Base-by-base conservation (phyloP, 1,140 invertebrate species). In the Mercenaria mercenaria region DNA sequence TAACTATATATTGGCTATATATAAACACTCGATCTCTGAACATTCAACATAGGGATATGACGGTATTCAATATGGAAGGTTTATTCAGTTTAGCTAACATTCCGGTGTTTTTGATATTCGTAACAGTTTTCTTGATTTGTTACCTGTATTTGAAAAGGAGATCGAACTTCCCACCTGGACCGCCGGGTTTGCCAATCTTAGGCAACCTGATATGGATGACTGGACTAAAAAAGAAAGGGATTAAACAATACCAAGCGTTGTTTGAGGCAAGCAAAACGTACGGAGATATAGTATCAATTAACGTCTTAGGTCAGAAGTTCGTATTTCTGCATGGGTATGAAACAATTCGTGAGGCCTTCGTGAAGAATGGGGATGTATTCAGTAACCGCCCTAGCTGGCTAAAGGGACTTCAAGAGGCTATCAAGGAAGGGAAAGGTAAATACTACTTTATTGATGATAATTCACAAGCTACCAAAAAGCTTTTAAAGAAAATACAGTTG, bases 361-460 rank as follows among this genome's bases (percentile, higher is more conserved):
- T 82, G 29, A 64, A 64, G 29, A 26, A 64, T 20, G 13, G 18
- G 13, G 79, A 82, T 26, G 59, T 64, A 4, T 13, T 32, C 0
- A 82, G 56, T 64, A 18, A 64, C 79, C 18, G 79, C 37, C 79
- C 79, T 1, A 52, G 39, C 34, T 59, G 79, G 52, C 52, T 82
- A 4, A 11, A n/a, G 23, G 13, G 10, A 47, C 0, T 82, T 23
- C 1, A 82, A 64, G 52, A 61, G 34, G 29, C 37, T 43, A 59
- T 32, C 37, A 59, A 41, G 13, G 52, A 82, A 29, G 79, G 79
- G 10, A 82, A 64, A 82, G 79, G 79, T 82, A 79, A 67, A 13
- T 8, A 61, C n/a, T n/a, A n/a, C n/a, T n/a, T n/a, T n/a, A n/a
- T n/a, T n/a, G n/a, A n/a, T n/a, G n/a, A n/a, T n/a, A 52, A 11